Evolutionary conservation across 2,113 vertebrate genomes (phyloP).

Genomic region (Dromaius novaehollandiae): DNA sequence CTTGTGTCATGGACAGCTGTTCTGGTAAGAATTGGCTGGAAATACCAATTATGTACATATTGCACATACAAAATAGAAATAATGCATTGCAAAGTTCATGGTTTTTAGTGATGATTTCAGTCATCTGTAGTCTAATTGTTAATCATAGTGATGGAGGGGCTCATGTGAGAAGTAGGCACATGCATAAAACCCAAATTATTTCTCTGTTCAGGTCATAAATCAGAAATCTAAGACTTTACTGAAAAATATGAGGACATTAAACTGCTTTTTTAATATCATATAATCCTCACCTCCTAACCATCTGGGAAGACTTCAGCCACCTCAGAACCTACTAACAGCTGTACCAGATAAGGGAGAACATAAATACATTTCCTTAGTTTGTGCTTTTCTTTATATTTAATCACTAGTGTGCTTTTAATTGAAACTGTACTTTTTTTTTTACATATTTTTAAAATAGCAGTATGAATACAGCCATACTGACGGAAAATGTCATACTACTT

Average conservation of each 20-base stretch:
- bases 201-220: neutral
- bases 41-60: conserved; percentile 28
- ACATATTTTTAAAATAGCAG: conserved; percentile 2
- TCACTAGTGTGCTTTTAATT: conserved; percentile 5
- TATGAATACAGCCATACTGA: conserved; percentile 16
- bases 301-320: conserved; percentile 11
- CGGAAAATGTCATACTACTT: conserved; percentile 27
- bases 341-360: conserved; percentile 23
- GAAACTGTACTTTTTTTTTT: conserved; percentile 19
- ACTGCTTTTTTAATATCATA: conserved; percentile 4
- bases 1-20: neutral
- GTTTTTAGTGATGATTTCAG: conserved; percentile 25
- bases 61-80: conserved; percentile 22
- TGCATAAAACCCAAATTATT: conserved; percentile 28
- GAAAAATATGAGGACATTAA: conserved; percentile 1
- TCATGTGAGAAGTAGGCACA: neutral
- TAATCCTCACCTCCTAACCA: neutral
- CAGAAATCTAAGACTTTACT: conserved; percentile 1
- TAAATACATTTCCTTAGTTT: conserved; percentile 13
- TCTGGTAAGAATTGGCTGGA: conserved; percentile 12
- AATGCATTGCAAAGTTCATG: neutral
- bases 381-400: conserved; percentile 1
- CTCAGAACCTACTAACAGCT: conserved; percentile 9
- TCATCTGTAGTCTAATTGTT: conserved; percentile 6
- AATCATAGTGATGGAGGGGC: conserved; percentile 10